Percentiles rank a stretch among this genome's conserved stretches.
Evolutionary conservation across 2,113 vertebrate species (phyloP).

Genomic region (Scomber japonicus): DNA sequence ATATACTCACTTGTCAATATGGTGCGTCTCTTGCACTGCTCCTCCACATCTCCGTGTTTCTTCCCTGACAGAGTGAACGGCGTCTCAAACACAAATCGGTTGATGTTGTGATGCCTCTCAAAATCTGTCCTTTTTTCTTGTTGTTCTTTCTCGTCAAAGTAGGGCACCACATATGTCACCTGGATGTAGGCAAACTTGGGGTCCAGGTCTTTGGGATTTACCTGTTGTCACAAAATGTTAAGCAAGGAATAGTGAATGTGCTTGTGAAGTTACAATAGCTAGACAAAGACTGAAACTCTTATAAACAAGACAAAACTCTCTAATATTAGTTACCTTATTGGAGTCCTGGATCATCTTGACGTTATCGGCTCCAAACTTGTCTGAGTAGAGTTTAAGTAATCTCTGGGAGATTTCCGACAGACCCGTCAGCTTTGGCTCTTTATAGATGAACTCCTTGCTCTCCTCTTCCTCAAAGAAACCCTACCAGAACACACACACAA

Average conservation of each 20-base stretch:
- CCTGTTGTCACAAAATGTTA: conserved; percentile 78
- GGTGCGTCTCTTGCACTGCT: conserved; percentile 97
- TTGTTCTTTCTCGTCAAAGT: conserved; percentile 95
- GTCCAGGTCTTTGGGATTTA: conserved; percentile 97
- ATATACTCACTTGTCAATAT: conserved; percentile 91
- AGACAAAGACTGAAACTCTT: not conserved
- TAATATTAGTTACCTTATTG: conserved; percentile 89
- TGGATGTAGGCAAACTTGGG: conserved; percentile 97
- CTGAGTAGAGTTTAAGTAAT: conserved; percentile 96
- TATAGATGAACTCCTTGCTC: conserved; percentile 99
- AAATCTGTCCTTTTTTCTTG: conserved; percentile 95
- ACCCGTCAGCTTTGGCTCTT: conserved; percentile 97
- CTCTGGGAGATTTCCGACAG: conserved; percentile 98
- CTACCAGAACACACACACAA: conserved; percentile 79
- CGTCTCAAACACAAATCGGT: conserved; percentile 96
- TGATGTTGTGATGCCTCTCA: conserved; percentile 97
- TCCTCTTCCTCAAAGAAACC: conserved; percentile 99
- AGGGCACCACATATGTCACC: conserved; percentile 96
- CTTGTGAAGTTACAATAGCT: no score
- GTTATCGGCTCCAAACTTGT: conserved; percentile 97
- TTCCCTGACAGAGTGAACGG: conserved; percentile 96
- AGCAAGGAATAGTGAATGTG: no score
- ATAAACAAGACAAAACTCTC: not conserved
- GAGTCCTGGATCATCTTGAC: conserved; percentile 99
- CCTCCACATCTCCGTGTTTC: conserved; percentile 96